A percentile compares a stretch with the other conserved stretches of the same genome.
Conservation (phyloP, 2,113 vertebrate genomes). For the Ictidomys tridecemlineatus region DNA sequence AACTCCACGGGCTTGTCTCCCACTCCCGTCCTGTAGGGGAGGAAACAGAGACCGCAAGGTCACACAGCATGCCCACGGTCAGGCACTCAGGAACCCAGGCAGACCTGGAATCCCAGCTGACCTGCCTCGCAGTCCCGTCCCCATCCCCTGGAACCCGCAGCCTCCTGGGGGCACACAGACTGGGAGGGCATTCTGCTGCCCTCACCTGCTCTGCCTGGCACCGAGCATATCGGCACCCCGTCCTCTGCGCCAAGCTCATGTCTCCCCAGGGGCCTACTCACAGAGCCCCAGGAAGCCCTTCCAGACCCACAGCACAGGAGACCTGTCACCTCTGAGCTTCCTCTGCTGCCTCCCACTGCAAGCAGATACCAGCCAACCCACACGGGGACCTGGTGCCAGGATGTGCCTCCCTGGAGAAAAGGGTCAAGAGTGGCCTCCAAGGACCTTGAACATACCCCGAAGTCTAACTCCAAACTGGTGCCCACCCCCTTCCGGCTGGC, state of each 20-base stretch:
- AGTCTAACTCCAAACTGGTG: accelerated
- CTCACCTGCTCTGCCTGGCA: neutral
- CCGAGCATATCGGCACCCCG: accelerated
- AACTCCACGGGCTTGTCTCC: accelerated
- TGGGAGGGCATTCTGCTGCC: no score
- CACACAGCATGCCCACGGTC: accelerated
- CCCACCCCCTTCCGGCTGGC: accelerated
- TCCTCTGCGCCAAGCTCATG: accelerated
- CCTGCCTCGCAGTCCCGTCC: neutral
- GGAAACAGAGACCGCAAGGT: neutral
- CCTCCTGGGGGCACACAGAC: neutral
- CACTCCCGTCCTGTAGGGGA: accelerated
- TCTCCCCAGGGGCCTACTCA: accelerated
- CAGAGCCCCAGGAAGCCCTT: neutral
- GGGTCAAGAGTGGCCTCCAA: neutral
- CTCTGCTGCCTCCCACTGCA: no score
- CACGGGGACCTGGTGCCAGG: accelerated
- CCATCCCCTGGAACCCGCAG: accelerated
- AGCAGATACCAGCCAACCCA: neutral
- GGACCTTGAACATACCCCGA: neutral
- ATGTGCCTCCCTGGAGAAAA: accelerated
- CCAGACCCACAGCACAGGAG: accelerated
- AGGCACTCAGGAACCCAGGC: neutral
- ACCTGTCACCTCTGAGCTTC: neutral
- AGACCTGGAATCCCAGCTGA: accelerated